Evolutionary conservation across 2,113 vertebrate genomes (phyloP).

Genomic region (Gambusia holbrooki): DNA sequence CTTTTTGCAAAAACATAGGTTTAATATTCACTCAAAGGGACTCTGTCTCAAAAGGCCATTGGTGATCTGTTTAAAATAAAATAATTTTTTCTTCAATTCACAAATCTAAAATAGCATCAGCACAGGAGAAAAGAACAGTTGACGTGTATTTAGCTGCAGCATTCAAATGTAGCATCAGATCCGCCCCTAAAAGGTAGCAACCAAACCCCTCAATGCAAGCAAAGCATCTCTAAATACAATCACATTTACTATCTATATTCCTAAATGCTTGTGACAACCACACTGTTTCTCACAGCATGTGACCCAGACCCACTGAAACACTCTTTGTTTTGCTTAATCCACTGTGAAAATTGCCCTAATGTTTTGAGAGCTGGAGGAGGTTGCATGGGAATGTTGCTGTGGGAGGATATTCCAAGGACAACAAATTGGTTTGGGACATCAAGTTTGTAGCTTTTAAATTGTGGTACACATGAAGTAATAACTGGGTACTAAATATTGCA

Average conservation of each 20-base stretch:
- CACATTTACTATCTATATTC: conserved; percentile 68
- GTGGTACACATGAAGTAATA: neutral
- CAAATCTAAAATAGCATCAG: neutral
- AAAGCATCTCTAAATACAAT: conserved; percentile 70
- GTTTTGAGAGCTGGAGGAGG: conserved; percentile 52
- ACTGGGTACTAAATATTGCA: neutral
- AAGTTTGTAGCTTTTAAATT: conserved; percentile 20
- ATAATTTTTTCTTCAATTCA: neutral
- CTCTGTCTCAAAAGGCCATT: neutral
- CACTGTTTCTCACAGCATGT: conserved; percentile 73
- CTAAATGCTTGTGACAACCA: conserved; percentile 81
- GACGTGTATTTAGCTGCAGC: conserved; percentile 21
- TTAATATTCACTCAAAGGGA: neutral
- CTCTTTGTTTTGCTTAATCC: conserved; percentile 83
- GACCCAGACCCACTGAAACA: conserved; percentile 75
- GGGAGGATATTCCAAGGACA: conserved; percentile 10
- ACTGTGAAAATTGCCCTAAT: conserved; percentile 73
- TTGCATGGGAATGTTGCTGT: conserved; percentile 38
- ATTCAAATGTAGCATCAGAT: conserved; percentile 20
- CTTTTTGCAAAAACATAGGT: neutral
- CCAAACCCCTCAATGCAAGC: conserved; percentile 71
- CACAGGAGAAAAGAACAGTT: conserved; percentile 15
- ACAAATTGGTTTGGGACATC: conserved; percentile 10
- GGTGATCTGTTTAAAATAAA: neutral
- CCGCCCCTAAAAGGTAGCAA: conserved; percentile 15